Evolutionary conservation across 2,797 vertebrate species (phyloP).

Genomic region (Cirrhinus molitorella): DNA sequence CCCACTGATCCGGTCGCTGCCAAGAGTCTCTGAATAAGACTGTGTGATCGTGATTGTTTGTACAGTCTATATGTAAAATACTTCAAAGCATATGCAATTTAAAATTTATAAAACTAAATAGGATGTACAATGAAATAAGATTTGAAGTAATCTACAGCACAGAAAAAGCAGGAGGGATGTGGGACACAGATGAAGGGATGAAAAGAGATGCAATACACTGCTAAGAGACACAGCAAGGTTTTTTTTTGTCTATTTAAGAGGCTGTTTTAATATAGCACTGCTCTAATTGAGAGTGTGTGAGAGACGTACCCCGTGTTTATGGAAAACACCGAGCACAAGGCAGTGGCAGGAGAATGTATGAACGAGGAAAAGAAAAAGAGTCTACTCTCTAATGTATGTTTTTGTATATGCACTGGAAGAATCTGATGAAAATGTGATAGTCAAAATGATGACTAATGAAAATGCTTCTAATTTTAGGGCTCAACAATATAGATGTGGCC

Average conservation of each 20-base stretch:
- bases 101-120: not conserved
- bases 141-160: not conserved
- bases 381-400: not conserved
- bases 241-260: slow-evolving; percentile 32
- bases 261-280: slow-evolving; percentile 45
- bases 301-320: slow-evolving; percentile 43
- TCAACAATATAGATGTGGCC: not conserved
- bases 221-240: not conserved
- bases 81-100: not conserved
- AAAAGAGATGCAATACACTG: slow-evolving; percentile 1
- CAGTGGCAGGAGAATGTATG: not conserved
- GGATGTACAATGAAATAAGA: not conserved
- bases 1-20: slow-evolving; percentile 2
- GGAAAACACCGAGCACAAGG: slow-evolving; percentile 8
- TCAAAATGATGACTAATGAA: not conserved
- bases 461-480: not conserved
- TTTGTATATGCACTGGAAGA: not conserved
- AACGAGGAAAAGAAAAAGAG: not conserved
- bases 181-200: slow-evolving; percentile 1
- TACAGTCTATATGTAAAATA: not conserved
- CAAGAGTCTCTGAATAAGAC: slow-evolving; percentile 9
- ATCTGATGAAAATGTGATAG: too few species aligned
- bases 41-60: not conserved
- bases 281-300: slow-evolving; percentile 28
- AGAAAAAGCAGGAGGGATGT: not conserved